A percentile compares a stretch with the other conserved stretches of the same genome.
phyloP scores from a whole-genome alignment of 2,888 invertebrate genomes.

The Drosophila fungiperda region DNA sequence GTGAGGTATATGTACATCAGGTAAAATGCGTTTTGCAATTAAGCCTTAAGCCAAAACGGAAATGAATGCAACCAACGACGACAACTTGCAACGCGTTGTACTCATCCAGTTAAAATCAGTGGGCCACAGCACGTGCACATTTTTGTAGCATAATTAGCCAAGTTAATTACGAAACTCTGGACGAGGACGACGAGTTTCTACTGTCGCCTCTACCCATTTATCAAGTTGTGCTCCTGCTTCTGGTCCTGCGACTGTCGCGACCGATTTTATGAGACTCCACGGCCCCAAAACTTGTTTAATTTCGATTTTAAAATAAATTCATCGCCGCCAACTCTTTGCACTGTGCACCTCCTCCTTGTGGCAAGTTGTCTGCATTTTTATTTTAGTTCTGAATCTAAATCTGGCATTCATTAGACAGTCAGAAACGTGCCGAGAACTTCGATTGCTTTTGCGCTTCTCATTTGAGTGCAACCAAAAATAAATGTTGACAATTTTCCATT shows the following conservation, averaged over 20 bases:
- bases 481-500: conserved; percentile 53
- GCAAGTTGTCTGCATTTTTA: conserved; percentile 20
- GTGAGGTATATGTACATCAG: conserved; percentile 22
- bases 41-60: conserved; percentile 61
- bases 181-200: conserved; percentile 29
- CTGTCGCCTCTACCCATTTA: not conserved
- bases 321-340: conserved; percentile 18
- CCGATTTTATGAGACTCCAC: conserved; percentile 38
- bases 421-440: conserved; percentile 63
- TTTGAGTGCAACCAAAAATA: conserved; percentile 32
- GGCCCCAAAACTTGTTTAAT: conserved; percentile 64
- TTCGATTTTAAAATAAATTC: conserved; percentile 64
- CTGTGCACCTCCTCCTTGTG: conserved; percentile 5
- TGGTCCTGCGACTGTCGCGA: conserved; percentile 12
- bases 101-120: conserved; percentile 23
- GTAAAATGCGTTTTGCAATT: conserved; percentile 65
- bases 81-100: not conserved
- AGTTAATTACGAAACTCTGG: conserved; percentile 74
- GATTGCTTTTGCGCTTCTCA: conserved; percentile 35
- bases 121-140: conserved; percentile 66
- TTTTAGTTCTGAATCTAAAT: conserved; percentile 26
- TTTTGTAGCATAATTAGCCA: conserved; percentile 72
- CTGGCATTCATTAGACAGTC: conserved; percentile 64
- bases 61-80: conserved; percentile 29
- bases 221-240: not conserved